phyloP scores from a whole-genome alignment of 2,113 vertebrate genomes.

The Sinocyclocheilus maitianheensis region DNA sequence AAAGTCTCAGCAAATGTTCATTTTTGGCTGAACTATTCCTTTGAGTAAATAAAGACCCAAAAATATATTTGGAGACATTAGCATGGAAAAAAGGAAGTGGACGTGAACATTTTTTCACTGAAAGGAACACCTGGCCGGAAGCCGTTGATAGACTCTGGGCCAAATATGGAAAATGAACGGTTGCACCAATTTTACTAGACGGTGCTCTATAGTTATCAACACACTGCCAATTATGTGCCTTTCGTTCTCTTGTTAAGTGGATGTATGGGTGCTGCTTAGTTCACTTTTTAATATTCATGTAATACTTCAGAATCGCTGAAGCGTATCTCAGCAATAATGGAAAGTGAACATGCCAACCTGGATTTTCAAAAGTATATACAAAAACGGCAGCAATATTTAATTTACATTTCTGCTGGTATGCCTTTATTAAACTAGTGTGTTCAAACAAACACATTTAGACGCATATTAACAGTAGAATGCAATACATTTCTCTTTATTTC shows the following conservation, averaged over 20 bases:
- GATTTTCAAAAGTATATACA: neutral
- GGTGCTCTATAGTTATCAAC: neutral
- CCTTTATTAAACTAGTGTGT: neutral
- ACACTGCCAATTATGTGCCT: conserved; percentile 21
- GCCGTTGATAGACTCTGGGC: conserved; percentile 6
- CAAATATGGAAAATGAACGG: neutral
- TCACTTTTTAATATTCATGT: conserved; percentile 27
- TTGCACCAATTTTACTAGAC: neutral
- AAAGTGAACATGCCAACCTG: conserved; percentile 13
- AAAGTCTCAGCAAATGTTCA: neutral
- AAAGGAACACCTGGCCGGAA: conserved; percentile 25
- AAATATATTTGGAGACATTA: conserved; percentile 8
- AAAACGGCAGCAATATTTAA: conserved; percentile 1
- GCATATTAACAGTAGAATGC: neutral
- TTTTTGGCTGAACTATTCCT: neutral
- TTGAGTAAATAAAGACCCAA: neutral
- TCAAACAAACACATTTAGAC: neutral
- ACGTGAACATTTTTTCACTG: neutral
- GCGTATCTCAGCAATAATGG: neutral
- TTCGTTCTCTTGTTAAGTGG: conserved; percentile 2
- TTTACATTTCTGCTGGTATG: neutral
- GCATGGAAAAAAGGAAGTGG: neutral
- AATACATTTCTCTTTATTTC: conserved; percentile 4
- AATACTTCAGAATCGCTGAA: conserved; percentile 14
- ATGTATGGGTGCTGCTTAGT: neutral